Evolutionary conservation across 2,113 vertebrate species (phyloP), one percentile per base, ranked within the genome.

Genomic region (Odontesthes bonariensis): DNA sequence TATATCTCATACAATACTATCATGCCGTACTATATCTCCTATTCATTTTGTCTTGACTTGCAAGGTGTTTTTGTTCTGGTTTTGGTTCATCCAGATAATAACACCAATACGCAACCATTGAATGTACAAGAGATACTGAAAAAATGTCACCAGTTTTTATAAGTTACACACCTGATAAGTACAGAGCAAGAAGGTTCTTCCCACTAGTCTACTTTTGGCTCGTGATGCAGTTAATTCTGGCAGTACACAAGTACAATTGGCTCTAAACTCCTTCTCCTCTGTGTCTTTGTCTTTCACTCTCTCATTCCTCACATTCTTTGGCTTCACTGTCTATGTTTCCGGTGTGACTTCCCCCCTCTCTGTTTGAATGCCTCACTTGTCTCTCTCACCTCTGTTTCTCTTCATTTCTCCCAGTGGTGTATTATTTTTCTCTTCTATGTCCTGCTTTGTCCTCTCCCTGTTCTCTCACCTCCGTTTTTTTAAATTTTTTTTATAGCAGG

Each of bases 301-400:
- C 53, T 86, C 82, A 81, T 84, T 81, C 74, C 23, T 1, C 47
- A 81, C 82, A 89, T 89, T 90, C 79, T 84, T 89, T 86, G 86
- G 85, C 88, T 73, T 82, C 38, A 6, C 52, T 75, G 57, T 83
- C 64, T 68, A 11, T 78, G 80, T 69, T 69, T 87, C 87, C 69
- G 40, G 13, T 84, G 55, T 81, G 69, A 85, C 82, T 82, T 61
- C 73, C 57, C 57, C 71, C 33, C 35, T 69, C 66, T 69, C 70
- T 20, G 8, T 81, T 77, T 80, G 42, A 89, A 81, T 81, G 75
- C 80, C 57, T 88, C 62, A 33, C 68, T 87, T 88, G 69, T 86
- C 64, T 84, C 55, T 77, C 67, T 75, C 35, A 74, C 83, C 77
- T 84, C 73, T 85, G 77, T 55, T 84, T 86, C 55, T 77, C 69